These are phyloP conservation scores for Tipula helvola DNA, from an alignment of 2,888 invertebrate species.

Conservation along the genomic window DNA sequence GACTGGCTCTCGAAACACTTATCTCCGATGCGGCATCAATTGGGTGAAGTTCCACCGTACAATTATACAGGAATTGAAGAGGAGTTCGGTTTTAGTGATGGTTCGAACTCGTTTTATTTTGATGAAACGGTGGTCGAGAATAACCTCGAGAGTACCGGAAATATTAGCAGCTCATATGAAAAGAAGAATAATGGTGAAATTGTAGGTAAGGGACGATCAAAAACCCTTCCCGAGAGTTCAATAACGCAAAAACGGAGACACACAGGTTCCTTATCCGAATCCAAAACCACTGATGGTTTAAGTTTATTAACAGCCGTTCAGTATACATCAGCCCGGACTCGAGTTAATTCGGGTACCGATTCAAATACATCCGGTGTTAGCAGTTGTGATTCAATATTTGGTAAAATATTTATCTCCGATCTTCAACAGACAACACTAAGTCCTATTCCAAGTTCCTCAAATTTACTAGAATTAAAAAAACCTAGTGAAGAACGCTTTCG, in stretches of 20 bases:
- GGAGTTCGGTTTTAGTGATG: slow-evolving; percentile 30
- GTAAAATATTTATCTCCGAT: slow-evolving; percentile 45
- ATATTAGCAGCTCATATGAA: not conserved
- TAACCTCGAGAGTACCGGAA: slow-evolving; percentile 17
- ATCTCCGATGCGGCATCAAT: slow-evolving; percentile 36
- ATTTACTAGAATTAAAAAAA: slow-evolving; percentile 44
- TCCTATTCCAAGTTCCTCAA: slow-evolving; percentile 77
- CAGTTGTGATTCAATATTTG: slow-evolving; percentile 63
- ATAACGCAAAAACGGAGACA: slow-evolving; percentile 38
- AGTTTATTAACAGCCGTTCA: slow-evolving; percentile 22
- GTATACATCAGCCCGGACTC: slow-evolving; percentile 32
- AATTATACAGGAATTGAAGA: slow-evolving; percentile 33
- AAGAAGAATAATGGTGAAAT: slow-evolving; percentile 14
- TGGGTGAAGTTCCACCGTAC: slow-evolving; percentile 33
- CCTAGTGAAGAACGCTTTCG: slow-evolving; percentile 21
- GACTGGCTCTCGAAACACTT: slow-evolving; percentile 38
- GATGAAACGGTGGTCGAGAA: slow-evolving; percentile 24
- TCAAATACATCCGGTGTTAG: slow-evolving; percentile 73
- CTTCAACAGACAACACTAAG: slow-evolving; percentile 66
- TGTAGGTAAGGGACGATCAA: slow-evolving; percentile 24
- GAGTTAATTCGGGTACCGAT: slow-evolving; percentile 53
- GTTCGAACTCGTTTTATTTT: slow-evolving; percentile 28
- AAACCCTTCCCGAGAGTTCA: slow-evolving; percentile 42
- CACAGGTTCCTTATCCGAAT: slow-evolving; percentile 53
- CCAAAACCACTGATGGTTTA: slow-evolving; percentile 50